Conservation (phyloP, 2,797 vertebrate genomes). For the Merluccius polli region DNA sequence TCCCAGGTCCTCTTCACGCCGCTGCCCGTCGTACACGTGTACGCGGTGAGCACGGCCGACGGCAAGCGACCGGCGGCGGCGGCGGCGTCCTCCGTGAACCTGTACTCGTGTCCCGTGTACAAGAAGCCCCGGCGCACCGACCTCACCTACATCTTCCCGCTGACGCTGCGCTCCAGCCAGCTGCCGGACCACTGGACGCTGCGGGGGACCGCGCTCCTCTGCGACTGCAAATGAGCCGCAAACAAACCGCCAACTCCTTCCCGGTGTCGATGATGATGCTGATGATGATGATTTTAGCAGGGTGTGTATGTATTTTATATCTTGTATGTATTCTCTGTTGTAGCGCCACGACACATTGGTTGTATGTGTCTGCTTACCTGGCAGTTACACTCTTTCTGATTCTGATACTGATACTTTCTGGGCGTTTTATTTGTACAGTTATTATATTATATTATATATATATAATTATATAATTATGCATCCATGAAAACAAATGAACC, state of each 20-base stretch:
- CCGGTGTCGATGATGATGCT: no score
- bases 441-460: no score
- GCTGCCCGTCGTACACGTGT: conserved; percentile 82
- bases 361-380: neutral
- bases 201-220: conserved; percentile 78
- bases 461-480: no score
- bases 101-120: conserved; percentile 81
- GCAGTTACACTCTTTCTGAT: neutral
- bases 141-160: conserved; percentile 77
- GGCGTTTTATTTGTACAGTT: no score
- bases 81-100: conserved; percentile 12
- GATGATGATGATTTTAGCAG: neutral
- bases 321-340: neutral
- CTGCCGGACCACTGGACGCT: conserved; percentile 79
- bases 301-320: neutral
- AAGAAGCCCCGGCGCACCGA: conserved; percentile 81
- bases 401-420: no score
- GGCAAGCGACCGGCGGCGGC: conserved; percentile 11
- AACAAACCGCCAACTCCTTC: neutral
- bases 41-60: conserved; percentile 67
- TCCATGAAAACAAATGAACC: no score
- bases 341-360: neutral
- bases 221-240: conserved; percentile 71
- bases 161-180: conserved; percentile 71
- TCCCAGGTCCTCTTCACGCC: conserved; percentile 78